Conservation (phyloP, 2,888 invertebrate genomes). For the Tachina grossa region DNA sequence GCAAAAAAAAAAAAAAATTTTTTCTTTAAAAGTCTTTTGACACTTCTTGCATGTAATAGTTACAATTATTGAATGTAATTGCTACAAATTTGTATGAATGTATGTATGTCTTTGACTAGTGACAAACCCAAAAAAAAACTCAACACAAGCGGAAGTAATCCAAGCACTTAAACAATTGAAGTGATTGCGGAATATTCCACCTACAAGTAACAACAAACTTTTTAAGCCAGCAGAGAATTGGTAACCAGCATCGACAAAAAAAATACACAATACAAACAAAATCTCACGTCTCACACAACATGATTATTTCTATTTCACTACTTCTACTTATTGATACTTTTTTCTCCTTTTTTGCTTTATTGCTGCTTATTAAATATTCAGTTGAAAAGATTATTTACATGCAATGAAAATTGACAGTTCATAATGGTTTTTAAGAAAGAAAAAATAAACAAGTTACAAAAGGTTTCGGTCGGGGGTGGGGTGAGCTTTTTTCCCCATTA, state of each 20-base stretch:
- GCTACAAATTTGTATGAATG: too few species aligned
- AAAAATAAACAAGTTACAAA: background rate
- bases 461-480: background rate
- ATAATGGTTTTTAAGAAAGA: background rate
- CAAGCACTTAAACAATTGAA: background rate
- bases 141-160: background rate
- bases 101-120: background rate
- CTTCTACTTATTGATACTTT: background rate
- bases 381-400: conserved; percentile 11
- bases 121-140: background rate
- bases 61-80: too few species aligned
- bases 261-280: background rate
- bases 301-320: background rate
- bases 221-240: background rate
- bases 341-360: conserved; percentile 1
- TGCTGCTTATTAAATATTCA: conserved; percentile 18
- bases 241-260: background rate
- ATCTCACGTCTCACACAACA: background rate
- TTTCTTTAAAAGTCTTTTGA: too few species aligned
- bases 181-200: background rate
- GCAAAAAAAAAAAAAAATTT: too few species aligned
- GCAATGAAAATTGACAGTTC: conserved; percentile 44
- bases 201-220: background rate
- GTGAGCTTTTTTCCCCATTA: background rate
- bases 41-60: too few species aligned